Conservation (phyloP, 2,888 invertebrate genomes). For the Drosophila fulvimacula region DNA sequence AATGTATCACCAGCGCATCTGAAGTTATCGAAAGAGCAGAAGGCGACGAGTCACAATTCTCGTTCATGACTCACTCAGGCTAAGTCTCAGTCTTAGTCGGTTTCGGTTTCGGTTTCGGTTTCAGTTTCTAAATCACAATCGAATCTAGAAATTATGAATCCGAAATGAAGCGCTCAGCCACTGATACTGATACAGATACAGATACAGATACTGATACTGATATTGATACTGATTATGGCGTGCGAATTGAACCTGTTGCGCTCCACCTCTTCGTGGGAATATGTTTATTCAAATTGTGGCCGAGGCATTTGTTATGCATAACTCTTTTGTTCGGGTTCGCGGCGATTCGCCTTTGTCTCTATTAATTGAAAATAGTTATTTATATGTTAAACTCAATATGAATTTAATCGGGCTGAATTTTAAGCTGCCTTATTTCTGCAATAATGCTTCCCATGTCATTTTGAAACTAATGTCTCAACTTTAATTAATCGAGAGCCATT, state of each 20-base stretch:
- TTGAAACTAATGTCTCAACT: conserved; percentile 64
- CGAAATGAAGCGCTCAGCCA: conserved; percentile 42
- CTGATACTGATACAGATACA: conserved; percentile 13
- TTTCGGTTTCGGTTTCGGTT: not conserved
- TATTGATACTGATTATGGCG: conserved; percentile 31
- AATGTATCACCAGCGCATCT: conserved; percentile 51
- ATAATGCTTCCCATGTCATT: conserved; percentile 71
- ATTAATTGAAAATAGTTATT: conserved; percentile 78
- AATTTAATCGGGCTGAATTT: conserved; percentile 56
- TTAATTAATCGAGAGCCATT: conserved; percentile 62
- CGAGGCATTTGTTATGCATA: conserved; percentile 69
- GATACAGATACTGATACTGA: too few species aligned
- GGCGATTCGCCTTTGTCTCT: conserved; percentile 58
- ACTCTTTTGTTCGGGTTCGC: conserved; percentile 61
- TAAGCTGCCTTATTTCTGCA: conserved; percentile 42
- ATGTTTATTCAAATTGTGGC: conserved; percentile 72
- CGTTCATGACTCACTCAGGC: conserved; percentile 40
- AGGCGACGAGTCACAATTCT: not conserved
- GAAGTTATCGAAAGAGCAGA: conserved; percentile 67
- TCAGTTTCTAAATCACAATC: conserved; percentile 56
- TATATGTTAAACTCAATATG: conserved; percentile 73
- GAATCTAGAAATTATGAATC: conserved; percentile 78
- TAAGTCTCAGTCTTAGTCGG: not conserved
- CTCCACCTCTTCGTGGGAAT: conserved; percentile 67
- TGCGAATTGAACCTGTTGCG: conserved; percentile 64